Conservation (phyloP, 2,113 vertebrate genomes). For the Nansenia antarctica region DNA sequence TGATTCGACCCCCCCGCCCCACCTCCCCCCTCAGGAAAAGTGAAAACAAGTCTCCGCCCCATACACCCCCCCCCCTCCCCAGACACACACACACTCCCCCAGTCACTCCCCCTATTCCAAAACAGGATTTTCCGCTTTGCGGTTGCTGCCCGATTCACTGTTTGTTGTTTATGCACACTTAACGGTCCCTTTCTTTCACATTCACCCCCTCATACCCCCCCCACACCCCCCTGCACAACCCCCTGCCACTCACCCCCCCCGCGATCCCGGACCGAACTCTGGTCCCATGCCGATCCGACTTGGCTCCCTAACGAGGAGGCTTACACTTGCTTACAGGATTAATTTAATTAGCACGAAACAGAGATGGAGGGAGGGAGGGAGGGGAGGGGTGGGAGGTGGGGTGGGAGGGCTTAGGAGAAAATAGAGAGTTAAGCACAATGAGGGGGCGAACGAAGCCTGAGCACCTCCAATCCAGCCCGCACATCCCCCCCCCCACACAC, state of each 20-base stretch:
- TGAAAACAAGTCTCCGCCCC: constrained; percentile 33
- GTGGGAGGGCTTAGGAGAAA: constrained; percentile 42
- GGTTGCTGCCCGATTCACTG: constrained; percentile 52
- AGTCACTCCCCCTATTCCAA: constrained; percentile 11
- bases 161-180: constrained; percentile 58
- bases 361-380: constrained; percentile 59
- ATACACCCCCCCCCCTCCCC: constrained; percentile 46
- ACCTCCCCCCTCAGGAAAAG: constrained; percentile 26
- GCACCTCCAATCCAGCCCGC: constrained; percentile 24
- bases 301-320: constrained; percentile 75
- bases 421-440: constrained; percentile 71
- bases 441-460: constrained; percentile 24
- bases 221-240: constrained; percentile 49
- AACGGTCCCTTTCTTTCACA: constrained; percentile 59
- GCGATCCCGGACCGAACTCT: constrained; percentile 32
- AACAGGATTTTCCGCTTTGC: constrained; percentile 71
- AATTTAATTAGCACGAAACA: constrained; percentile 83
- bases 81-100: constrained; percentile 27
- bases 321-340: constrained; percentile 88
- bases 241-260: constrained; percentile 24
- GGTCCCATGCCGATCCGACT: constrained; percentile 68
- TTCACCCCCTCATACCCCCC: constrained; percentile 54
- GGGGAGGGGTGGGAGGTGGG: constrained; percentile 60
- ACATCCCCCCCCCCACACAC: too few relatives aligned
- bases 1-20: constrained; percentile 16